Percentiles rank a stretch among this genome's conserved stretches.
Evolutionary conservation across 2,113 vertebrate genomes (phyloP).

Genomic region (Anarrhichthys ocellatus): DNA sequence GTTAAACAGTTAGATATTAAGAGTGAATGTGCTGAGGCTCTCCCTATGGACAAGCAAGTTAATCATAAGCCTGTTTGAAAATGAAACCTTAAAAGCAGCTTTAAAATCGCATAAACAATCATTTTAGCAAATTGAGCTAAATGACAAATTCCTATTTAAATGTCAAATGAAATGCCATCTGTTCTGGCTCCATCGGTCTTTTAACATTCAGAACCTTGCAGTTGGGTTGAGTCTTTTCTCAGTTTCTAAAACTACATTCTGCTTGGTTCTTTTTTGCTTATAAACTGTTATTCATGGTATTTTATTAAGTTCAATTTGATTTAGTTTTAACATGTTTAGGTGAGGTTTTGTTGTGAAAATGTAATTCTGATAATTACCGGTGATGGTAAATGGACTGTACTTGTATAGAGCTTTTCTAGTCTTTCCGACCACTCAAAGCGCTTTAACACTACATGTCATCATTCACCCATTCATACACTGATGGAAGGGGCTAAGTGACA

Average conservation of each 20-base stretch:
- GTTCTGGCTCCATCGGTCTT: neutral
- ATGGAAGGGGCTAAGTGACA: no score
- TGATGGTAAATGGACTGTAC: no score
- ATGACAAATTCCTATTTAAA: neutral
- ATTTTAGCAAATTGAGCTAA: neutral
- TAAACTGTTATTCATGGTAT: neutral
- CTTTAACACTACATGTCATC: no score
- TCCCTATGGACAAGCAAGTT: neutral
- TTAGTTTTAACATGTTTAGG: neutral
- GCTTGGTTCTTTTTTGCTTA: neutral
- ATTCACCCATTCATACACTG: no score
- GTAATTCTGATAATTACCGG: neutral
- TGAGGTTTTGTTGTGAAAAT: neutral
- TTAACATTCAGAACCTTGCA: neutral
- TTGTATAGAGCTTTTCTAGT: no score
- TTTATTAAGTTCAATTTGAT: neutral
- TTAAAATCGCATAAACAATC: neutral
- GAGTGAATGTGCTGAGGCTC: neutral
- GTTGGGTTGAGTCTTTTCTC: neutral
- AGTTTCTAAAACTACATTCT: neutral
- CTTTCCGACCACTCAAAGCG: no score
- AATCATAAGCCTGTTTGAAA: neutral
- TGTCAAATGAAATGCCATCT: neutral
- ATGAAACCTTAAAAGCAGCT: neutral
- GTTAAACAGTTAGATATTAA: neutral